These are phyloP conservation scores for Ricordea florida DNA, from an alignment of 92 coral and sea anemone genomes.

Conservation along the genomic window DNA sequence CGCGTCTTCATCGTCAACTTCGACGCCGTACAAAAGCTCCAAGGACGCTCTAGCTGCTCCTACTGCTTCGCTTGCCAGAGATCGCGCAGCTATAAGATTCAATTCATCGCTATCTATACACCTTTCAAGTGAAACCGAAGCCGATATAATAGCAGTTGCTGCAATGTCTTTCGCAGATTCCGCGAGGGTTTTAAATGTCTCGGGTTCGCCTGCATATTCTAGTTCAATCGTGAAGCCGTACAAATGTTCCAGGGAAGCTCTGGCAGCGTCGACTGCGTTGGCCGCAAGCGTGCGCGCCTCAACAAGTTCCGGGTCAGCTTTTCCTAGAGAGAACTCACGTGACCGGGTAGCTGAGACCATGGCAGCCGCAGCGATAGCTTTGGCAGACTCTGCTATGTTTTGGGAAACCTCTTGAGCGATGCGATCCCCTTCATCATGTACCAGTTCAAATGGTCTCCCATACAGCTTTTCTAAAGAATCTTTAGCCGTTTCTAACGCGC, in stretches of 20 bases:
- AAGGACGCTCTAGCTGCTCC: constrained; percentile 21
- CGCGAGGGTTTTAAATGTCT: constrained; percentile 1
- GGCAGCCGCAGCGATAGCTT: constrained; percentile 23
- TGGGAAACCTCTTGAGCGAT: constrained; percentile 10
- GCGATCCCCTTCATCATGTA: not conserved
- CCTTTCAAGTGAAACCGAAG: constrained; percentile 2
- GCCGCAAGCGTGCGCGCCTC: constrained; percentile 12
- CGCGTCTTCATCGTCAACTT: not conserved
- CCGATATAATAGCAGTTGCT: constrained; percentile 10
- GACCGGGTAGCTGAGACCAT: constrained; percentile 29
- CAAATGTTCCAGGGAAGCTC: constrained; percentile 3
- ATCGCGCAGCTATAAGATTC: constrained; percentile 1
- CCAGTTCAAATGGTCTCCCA: too few relatives aligned
- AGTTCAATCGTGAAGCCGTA: not conserved
- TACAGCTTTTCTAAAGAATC: not conserved
- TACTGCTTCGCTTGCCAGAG: constrained; percentile 18
- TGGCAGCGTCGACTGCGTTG: constrained; percentile 8
- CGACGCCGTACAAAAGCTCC: not conserved
- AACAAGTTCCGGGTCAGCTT: constrained; percentile 1
- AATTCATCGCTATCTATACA: not conserved
- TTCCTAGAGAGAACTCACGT: not conserved
- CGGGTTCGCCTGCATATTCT: not conserved
- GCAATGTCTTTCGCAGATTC: constrained; percentile 21
- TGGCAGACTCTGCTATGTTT: constrained; percentile 37
- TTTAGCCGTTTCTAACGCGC: too few relatives aligned